A percentile compares a stretch with the other conserved stretches of the same genome.
phyloP scores from a whole-genome alignment of 1,140 invertebrate genomes.

The Bilobella aurantiaca region DNA sequence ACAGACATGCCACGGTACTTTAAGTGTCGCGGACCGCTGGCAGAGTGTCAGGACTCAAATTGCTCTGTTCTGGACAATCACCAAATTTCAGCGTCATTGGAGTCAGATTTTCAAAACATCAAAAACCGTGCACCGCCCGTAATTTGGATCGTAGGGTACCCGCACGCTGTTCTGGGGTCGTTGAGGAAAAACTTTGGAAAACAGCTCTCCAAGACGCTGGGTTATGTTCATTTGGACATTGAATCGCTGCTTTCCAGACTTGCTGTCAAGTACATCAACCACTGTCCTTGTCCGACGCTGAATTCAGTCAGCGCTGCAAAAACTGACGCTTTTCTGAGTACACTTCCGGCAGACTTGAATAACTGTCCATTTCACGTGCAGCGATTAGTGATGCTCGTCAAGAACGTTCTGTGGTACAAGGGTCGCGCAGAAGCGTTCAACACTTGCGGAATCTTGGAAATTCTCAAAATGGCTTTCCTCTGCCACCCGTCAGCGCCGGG shows the following conservation, averaged over 20 bases:
- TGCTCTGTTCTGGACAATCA: neutral
- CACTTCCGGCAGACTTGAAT: neutral
- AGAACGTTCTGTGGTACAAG: neutral
- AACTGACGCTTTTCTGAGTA: neutral
- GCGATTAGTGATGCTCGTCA: neutral
- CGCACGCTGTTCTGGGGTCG: no score
- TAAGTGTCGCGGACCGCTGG: neutral
- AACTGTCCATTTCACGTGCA: neutral
- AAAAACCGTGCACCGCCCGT: neutral
- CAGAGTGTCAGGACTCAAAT: neutral
- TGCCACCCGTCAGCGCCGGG: neutral
- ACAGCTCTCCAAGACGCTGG: no score
- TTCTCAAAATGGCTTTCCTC: neutral
- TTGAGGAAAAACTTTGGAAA: no score
- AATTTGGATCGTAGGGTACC: neutral
- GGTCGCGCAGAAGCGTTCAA: neutral
- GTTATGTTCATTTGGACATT: no score
- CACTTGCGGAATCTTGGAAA: neutral
- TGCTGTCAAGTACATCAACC: neutral
- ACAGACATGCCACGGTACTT: neutral
- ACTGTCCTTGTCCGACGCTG: neutral
- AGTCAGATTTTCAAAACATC: neutral
- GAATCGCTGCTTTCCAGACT: no score
- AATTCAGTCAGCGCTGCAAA: neutral
- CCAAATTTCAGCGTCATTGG: neutral